Base-by-base conservation (phyloP, 2,113 vertebrate species). In the Grammatotria lemairii region DNA sequence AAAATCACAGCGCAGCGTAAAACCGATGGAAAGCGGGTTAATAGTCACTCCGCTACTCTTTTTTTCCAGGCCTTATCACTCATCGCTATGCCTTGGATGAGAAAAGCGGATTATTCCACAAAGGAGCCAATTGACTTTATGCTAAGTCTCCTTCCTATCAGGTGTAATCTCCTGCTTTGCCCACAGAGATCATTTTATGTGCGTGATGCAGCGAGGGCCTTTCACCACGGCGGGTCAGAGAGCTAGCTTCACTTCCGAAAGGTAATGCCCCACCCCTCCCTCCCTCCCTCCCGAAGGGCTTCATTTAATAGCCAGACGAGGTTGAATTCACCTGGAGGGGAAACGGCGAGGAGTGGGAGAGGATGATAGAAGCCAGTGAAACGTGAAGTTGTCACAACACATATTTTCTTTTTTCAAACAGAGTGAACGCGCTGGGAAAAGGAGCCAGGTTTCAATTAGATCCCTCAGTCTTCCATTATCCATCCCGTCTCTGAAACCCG, bases 361-460 rank as follows among this genome's bases (percentile, higher is more conserved):
- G 47, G 68, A 85, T 2, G 21, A 14, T 2, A 33, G 60, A 86
- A 93, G 88, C 70, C 87, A 70, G 70, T 86, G 89, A 95, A 49
- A 94, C 89, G 92, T 94, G 70, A 95, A 91, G 92, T 95, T 95
- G 91, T 95, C 94, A 93, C 93, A 96, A 95, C 92, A 95, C 82
- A 86, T 63, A 83, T 90, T 91, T 93, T 47, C 85, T 85, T 84
- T 82, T 73, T 49, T 16, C 33, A 81, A 85, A 90, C 88, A 75
- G 65, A 86, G 70, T 23, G 55, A 91, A 91, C 85, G 28, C 55
- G 26, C 55, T 23, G 65, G 2, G 81, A 87, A 94, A 91, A 88
- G 85, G 55, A 87, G 80, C 57, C 73, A 88, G 87, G 89, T 90
- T 88, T 92, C 79, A 91, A 90, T 90, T 79, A 92, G 87, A 94